Evolutionary conservation across 2,888 invertebrate species (phyloP), one percentile per base, ranked within the genome.

Genomic region (Sminthurinus aureus): DNA sequence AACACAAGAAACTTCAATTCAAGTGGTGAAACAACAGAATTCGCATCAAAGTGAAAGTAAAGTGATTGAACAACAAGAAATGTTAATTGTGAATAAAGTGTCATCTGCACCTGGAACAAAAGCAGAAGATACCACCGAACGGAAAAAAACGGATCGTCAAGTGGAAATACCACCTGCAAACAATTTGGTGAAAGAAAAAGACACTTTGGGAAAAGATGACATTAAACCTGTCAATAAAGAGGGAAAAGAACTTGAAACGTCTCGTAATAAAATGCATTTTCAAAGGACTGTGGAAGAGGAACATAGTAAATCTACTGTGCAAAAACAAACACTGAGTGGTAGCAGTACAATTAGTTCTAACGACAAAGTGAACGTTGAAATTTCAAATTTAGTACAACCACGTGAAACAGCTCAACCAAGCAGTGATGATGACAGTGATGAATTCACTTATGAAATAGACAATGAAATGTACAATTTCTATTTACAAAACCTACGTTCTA

Each of bases 401-500:
- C 18, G 20, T 22, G 81, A 50, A 51, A 11, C 12, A 69, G n/a
- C 71, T 0, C 4, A 13, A 18, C 8, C 67, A 18, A 9, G 8
- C 4, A 76, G 66, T 52, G 13, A 26, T 24, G 82, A 82, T 11
- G 67, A 76, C 20, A 76, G 76, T 26, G 69, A 67, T 66, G 79
- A 79, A 79, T 9, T 50, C 22, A 38, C 67, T 69, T 50, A 38
- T 67, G 67, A 11, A 13, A 24, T 26, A 18, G 64, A 75, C 26
- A 50, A 82, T 75, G 76, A 82, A 64, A 9, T 82, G 64, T 75
- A 75, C 50, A 75, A 75, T 15, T 76, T 82, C 26, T 71, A 81
- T 81, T 52, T 20, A 76, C 20, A 76, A n/a, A 74, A 74, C 18
- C 4, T 38, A 18, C 22, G 26, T 24, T 26, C 52, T 74, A 6